A percentile compares a stretch with the other conserved stretches of the same genome.
Evolutionary conservation across 2,797 vertebrate species (phyloP).

Genomic region (Rhinella marina): DNA sequence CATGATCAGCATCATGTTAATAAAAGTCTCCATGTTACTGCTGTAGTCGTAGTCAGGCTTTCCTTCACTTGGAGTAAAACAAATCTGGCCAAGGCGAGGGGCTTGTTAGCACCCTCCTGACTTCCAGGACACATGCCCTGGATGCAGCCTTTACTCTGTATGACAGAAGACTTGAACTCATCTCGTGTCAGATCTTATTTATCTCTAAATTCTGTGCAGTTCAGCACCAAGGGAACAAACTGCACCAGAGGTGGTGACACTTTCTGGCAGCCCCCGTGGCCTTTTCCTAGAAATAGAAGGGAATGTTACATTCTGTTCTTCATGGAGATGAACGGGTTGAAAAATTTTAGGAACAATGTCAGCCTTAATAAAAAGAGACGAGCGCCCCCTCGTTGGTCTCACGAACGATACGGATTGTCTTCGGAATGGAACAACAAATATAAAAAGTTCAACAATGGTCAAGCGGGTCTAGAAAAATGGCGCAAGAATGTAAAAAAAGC

Average conservation of each 20-base stretch:
- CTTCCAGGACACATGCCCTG: background rate
- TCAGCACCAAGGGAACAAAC: background rate
- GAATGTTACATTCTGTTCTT: slow-evolving; percentile 5
- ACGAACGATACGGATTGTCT: background rate
- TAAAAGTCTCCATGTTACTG: background rate
- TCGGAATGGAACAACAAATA: background rate
- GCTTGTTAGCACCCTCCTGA: background rate
- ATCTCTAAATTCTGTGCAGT: slow-evolving; percentile 6
- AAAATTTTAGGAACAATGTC: background rate
- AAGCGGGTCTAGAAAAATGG: background rate
- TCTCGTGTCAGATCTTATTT: background rate
- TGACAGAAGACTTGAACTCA: background rate
- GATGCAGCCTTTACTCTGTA: background rate
- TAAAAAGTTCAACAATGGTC: background rate
- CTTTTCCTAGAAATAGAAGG: background rate
- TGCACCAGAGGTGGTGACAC: background rate
- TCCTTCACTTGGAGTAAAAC: background rate
- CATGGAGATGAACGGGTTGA: background rate
- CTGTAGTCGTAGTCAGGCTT: background rate
- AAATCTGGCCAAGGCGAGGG: background rate
- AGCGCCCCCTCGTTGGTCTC: background rate
- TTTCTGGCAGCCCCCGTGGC: background rate
- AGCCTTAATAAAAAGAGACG: background rate
- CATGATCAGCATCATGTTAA: background rate
- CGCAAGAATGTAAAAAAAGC: background rate